Percentiles rank a stretch among this genome's conserved stretches.
phyloP scores from a whole-genome alignment of 1,140 invertebrate species.

The Asbolus verrucosus region DNA sequence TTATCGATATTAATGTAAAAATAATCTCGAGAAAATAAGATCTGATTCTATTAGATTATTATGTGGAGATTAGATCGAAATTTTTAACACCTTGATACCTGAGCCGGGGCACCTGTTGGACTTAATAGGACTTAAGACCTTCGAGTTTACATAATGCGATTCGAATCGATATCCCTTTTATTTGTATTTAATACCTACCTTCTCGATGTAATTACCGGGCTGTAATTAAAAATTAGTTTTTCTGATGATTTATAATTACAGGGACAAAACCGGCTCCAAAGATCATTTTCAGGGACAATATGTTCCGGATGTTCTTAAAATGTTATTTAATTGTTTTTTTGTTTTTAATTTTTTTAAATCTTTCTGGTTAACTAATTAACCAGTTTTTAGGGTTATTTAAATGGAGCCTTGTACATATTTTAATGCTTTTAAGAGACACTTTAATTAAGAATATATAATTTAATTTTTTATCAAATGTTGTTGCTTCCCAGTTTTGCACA shows the following conservation, averaged over 20 bases:
- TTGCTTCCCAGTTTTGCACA: too few species aligned
- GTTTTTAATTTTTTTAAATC: too few species aligned
- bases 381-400: too few species aligned
- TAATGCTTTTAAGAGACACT: too few species aligned
- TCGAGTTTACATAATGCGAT: not conserved
- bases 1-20: conserved; percentile 2
- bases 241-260: conserved; percentile 15
- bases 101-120: conserved; percentile 31
- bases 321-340: too few species aligned
- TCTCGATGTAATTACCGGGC: conserved; percentile 6
- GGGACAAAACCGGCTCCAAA: too few species aligned
- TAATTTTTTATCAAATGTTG: too few species aligned
- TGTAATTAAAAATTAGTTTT: conserved; percentile 40
- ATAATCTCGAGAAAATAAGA: conserved; percentile 17
- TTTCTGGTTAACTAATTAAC: too few species aligned
- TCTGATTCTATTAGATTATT: conserved; percentile 10
- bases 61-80: conserved; percentile 28
- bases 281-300: too few species aligned
- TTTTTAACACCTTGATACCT: conserved; percentile 42
- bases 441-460: too few species aligned
- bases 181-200: conserved; percentile 38
- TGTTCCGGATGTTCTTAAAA: too few species aligned
- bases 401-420: too few species aligned
- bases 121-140: conserved; percentile 2
- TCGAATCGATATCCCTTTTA: conserved; percentile 39